Evolutionary conservation across 2,888 invertebrate species (phyloP), one percentile per base, ranked within the genome.

Genomic region (Cheilosia vulpina): DNA sequence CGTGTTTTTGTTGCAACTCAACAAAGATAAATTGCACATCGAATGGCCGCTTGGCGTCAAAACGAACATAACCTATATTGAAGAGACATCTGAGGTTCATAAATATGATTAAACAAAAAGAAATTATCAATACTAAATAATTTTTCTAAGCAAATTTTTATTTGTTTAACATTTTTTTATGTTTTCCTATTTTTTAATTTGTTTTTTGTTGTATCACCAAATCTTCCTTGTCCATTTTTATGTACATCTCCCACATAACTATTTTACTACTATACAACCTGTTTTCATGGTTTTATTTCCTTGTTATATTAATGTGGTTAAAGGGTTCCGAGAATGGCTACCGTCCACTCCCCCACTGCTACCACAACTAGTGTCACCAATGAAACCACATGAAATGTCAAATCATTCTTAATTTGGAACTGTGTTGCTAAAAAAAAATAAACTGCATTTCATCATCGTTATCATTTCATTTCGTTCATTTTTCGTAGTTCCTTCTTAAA

Each of bases 1-100:
- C 93, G 98, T 99, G 92, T 98, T 99, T 94, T 96, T 99, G 93
- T 96, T 99, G 93, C 99, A 99, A 96, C 95, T 99, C 93, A 98
- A 99, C 94, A 98, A 98, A 96, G 98, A 98, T 94, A 97, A 97
- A 94, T 95, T 99, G 93, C 98, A 98, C 94, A 96, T 98, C 93
- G 95, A 97, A 94, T 98, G 98, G 98, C 98, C 98, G 92, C 95
- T 98, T 92, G 97, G 97, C 93, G 96, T 97, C 93, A 96, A 96
- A 94, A 97, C 97, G 93, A 98, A 98, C 94, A 97, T 98, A 93
- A 98, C 98, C 90, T 97, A 96, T 95, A 94, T 96, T 93, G 97
- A 97, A 94, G 97, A 97, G 91, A 97, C 97, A 92, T 95, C 96
- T 93, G 97, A 98, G 96, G 98, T 98, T 92, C 89, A 91, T 90